phyloP scores from a whole-genome alignment of 2,113 vertebrate species.

The Irena cyanogastra region DNA sequence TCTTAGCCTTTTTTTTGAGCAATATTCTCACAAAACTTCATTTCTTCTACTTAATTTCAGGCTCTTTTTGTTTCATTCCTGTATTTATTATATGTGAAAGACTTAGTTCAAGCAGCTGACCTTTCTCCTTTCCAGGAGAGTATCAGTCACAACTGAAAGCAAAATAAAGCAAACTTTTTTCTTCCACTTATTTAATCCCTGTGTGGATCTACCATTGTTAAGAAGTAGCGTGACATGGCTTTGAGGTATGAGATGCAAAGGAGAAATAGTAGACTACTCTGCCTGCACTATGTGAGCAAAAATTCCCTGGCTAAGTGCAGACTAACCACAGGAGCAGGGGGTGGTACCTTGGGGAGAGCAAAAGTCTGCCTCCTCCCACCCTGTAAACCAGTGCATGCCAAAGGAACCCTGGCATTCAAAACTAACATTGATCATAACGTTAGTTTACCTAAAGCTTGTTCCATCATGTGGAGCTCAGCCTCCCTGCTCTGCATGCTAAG shows the following conservation, averaged over 20 bases:
- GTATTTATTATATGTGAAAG: neutral
- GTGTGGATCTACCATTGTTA: neutral
- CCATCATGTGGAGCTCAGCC: neutral
- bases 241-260: neutral
- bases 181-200: neutral
- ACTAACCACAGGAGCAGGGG: neutral
- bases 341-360: neutral
- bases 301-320: neutral
- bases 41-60: neutral
- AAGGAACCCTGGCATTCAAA: neutral
- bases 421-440: accelerated
- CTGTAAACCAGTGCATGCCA: neutral
- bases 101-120: neutral
- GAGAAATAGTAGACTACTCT: neutral
- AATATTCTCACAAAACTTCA: neutral
- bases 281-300: neutral
- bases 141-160: neutral
- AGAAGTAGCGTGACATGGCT: neutral
- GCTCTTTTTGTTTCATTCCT: neutral
- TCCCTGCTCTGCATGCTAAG: accelerated
- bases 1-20: neutral
- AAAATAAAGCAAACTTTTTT: neutral
- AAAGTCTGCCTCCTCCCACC: neutral
- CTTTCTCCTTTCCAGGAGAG: neutral
- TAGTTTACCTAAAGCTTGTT: neutral